Base-by-base conservation (phyloP, 2,888 invertebrate genomes). In the Piscicola geometra region DNA sequence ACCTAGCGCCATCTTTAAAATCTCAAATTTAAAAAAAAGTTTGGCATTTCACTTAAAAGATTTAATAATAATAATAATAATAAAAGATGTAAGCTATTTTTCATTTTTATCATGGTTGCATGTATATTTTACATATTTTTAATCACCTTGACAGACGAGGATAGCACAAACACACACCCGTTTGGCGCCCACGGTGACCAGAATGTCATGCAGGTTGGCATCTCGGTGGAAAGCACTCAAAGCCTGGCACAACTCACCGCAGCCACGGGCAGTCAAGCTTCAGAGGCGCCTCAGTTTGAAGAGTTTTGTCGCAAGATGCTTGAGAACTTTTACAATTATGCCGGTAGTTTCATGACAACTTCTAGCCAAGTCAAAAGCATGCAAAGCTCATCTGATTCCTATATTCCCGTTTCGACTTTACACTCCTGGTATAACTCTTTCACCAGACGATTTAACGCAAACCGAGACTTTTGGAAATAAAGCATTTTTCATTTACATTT, bases 1-100 rank as follows among this genome's bases (percentile, higher is more conserved):
- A 84, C 98, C 99, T 0, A 98, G 98, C 21, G 95, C 93, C 0
- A 97, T 99, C 80, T 99, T 94, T 84, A 96, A 94, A 87, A 92
- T 99, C 80, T 92, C 93, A 0, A 91, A 91, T 81, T 82, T 86
- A 15, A 84, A 83, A 76, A 75, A 78, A 78, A 80, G 82, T 82
- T 78, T 21, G 67, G 41, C 15, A 30, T 30, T 1, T 52, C 9
- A 21, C 21, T 47, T 47, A 47, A n/a, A n/a, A n/a, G n/a, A n/a
- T n/a, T n/a, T n/a, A n/a, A n/a, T n/a, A n/a, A n/a, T 50, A 50
- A 18, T n/a, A 50, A 50, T 50, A 52, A 60, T 71, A 25, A 21
- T 71, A 21, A 71, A 50, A 50, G n/a, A n/a, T 50, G n/a, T n/a
- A 18, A 50, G n/a, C 18, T 50, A 18, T 18, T 18, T 50, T 50